Conservation (phyloP, 2,113 vertebrate species). For the Microcebus jonahi region DNA sequence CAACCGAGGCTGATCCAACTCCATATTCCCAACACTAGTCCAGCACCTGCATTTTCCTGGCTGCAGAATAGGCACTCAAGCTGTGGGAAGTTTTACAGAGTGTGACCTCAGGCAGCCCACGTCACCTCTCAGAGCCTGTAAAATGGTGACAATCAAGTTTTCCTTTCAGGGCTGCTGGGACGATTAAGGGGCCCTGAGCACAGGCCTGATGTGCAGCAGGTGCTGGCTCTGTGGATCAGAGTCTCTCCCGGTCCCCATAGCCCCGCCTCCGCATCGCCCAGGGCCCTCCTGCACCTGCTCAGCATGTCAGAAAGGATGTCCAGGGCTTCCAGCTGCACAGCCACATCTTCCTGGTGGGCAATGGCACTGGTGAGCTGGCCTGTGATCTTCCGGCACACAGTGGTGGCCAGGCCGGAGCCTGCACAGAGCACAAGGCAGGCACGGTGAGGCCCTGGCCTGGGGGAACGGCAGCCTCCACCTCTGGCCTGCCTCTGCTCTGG, state of each 20-base stretch:
- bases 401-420: conserved; percentile 92
- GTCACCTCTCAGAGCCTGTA: background rate
- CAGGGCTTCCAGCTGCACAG: conserved; percentile 95
- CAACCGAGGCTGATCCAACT: too few species aligned
- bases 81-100: background rate
- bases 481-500: background rate
- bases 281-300: conserved; percentile 88
- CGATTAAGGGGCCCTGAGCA: background rate
- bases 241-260: background rate
- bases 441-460: background rate
- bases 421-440: background rate
- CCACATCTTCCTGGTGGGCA: conserved; percentile 94
- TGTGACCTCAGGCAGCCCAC: background rate
- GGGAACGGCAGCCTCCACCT: background rate
- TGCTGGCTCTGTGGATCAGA: background rate
- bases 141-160: background rate
- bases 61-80: background rate
- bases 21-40: background rate
- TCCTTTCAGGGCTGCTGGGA: background rate
- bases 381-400: conserved; percentile 95
- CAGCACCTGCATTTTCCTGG: background rate
- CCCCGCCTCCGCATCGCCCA: background rate
- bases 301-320: conserved; percentile 98
- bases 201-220: background rate
- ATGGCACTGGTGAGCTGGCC: conserved; percentile 94